Evolutionary conservation across 2,113 vertebrate genomes (phyloP), one percentile per base, ranked within the genome.

Genomic region (Nannospalax galili): DNA sequence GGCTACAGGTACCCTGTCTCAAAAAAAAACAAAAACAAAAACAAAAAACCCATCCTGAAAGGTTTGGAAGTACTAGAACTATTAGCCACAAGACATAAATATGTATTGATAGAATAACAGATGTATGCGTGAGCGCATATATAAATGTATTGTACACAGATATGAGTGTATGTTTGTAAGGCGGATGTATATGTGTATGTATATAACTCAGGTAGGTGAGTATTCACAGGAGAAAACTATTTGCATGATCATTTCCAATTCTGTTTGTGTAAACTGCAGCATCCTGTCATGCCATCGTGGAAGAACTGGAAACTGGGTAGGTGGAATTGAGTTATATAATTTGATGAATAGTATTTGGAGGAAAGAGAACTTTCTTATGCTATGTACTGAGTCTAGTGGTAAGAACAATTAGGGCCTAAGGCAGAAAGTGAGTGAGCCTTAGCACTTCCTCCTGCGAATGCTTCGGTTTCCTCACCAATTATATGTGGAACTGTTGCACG

Each of bases 291-390:
- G 9, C 52, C 65, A 84, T 24, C 11, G 37, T 65, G 16, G 15
- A 60, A 78, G 62, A 91, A 89, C 14, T 72, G 22, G 72, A 80
- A 80, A 94, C 15, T 40, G n/a, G 42, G 32, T 58, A 62, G 73
- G 17, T 69, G 62, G 56, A 74, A 75, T 91, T 84, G 88, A 72
- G 19, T 90, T 72, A 85, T 64, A 52, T 62, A 88, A 45, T 15
- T 12, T 22, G 22, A 91, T 85, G 17, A 81, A 28, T 69, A 92
- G 20, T 88, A 40, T 92, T 77, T 74, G 32, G 11, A 80, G 84
- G 79, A 65, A 86, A 92, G 69, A 92, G 73, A 62, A 78, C 26
- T 82, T 77, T 82, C 24, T 69, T 80, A 94, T 70, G 67, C 28
- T 30, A 69, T 73, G 30, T 65, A 60, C 5, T 12, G 58, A 95